These are phyloP conservation scores for Cremastinae sp. DNA, from an alignment of 2,888 invertebrate genomes.

Conservation along the genomic window DNA sequence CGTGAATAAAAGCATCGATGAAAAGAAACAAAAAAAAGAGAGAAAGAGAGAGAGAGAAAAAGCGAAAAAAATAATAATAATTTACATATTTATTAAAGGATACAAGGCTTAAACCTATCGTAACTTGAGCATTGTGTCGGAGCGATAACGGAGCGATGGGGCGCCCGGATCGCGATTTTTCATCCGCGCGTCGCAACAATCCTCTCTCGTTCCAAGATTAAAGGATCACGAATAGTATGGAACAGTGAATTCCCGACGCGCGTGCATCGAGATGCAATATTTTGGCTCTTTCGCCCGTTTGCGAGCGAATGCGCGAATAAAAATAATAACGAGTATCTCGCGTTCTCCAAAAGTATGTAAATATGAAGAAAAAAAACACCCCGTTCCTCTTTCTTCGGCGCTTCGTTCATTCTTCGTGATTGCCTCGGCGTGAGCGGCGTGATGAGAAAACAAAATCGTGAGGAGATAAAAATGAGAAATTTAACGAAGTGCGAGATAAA, in stretches of 20 bases:
- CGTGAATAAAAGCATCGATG: slow-evolving; percentile 23
- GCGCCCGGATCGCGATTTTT: slow-evolving; percentile 33
- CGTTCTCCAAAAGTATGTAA: not conserved
- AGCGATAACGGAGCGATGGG: slow-evolving; percentile 65
- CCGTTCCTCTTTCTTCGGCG: slow-evolving; percentile 8
- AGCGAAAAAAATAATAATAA: slow-evolving; percentile 70
- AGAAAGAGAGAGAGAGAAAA: slow-evolving; percentile 26
- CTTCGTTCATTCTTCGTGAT: slow-evolving; percentile 39
- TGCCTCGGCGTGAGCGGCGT: slow-evolving; percentile 25
- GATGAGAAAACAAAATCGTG: slow-evolving; percentile 31
- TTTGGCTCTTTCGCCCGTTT: not conserved
- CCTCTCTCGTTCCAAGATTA: not conserved
- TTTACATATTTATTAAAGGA: slow-evolving; percentile 72
- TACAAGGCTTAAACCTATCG: slow-evolving; percentile 74
- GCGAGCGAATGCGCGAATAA: not conserved
- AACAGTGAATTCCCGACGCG: not conserved
- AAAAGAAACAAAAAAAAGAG: slow-evolving; percentile 49
- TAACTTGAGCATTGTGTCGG: slow-evolving; percentile 77
- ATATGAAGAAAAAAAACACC: slow-evolving; percentile 6
- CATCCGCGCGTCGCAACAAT: slow-evolving; percentile 52
- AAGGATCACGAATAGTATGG: not conserved
- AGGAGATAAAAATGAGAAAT: slow-evolving; percentile 10
- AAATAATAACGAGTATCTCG: not conserved
- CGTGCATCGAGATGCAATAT: not conserved
- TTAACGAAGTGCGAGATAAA: too few species aligned